phyloP scores from a whole-genome alignment of 2,113 vertebrate genomes.

The Glareola pratincola region DNA sequence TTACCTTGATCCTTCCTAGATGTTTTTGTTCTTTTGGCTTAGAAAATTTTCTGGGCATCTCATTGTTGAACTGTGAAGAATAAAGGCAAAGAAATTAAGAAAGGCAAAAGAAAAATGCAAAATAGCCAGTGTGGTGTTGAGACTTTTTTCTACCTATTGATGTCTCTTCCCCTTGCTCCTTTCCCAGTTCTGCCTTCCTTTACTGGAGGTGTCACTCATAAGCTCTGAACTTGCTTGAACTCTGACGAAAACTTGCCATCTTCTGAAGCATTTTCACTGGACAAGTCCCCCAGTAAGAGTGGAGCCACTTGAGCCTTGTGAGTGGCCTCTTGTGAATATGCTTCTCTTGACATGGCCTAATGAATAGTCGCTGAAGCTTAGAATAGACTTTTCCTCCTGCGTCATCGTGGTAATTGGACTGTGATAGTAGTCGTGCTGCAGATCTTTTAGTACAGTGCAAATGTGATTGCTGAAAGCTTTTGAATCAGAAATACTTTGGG shows the following conservation, averaged over 20 bases:
- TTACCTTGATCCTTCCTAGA: not conserved
- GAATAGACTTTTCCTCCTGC: slow-evolving; percentile 7
- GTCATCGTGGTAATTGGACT: slow-evolving; percentile 9
- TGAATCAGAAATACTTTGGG: not conserved
- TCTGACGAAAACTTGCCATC: not conserved
- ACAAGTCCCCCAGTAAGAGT: not conserved
- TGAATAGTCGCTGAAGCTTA: not conserved
- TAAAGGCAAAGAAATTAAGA: not conserved
- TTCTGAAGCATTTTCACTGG: not conserved
- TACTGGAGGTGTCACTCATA: not conserved
- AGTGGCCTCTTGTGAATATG: not conserved
- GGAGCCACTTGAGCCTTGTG: not conserved
- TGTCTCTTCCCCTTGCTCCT: not conserved
- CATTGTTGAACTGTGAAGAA: not conserved
- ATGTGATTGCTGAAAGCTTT: slow-evolving; percentile 1
- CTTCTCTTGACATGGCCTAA: not conserved
- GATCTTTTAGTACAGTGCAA: not conserved
- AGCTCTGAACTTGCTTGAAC: not conserved
- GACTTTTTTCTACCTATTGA: not conserved
- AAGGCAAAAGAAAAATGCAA: not conserved
- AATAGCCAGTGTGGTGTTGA: not conserved
- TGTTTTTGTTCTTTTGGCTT: not conserved
- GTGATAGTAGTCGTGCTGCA: not conserved
- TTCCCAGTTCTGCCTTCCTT: not conserved
- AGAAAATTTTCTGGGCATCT: not conserved